Conservation (phyloP, 2,888 invertebrate genomes). For the Mechanitis messenoides region DNA sequence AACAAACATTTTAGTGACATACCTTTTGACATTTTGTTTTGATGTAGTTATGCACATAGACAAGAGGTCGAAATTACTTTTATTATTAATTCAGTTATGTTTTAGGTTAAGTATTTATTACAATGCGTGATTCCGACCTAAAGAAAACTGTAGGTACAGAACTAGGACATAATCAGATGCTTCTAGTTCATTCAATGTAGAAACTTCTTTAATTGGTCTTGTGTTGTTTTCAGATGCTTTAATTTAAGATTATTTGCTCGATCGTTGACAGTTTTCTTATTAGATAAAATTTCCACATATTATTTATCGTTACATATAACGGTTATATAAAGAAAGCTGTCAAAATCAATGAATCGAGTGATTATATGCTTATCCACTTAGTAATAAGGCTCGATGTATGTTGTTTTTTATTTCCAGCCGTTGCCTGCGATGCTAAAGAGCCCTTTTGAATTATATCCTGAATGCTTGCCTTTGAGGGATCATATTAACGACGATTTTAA, state of each 20-base stretch:
- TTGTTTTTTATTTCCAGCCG: constrained; percentile 78
- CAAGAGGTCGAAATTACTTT: constrained; percentile 23
- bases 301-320: constrained; percentile 4
- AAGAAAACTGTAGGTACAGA: constrained; percentile 6
- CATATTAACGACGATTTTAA: constrained; percentile 74
- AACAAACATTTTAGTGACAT: constrained; percentile 18
- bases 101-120: not conserved
- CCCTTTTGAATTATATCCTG: constrained; percentile 77
- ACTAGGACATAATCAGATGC: constrained; percentile 12
- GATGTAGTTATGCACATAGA: constrained; percentile 24
- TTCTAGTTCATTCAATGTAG: constrained; percentile 17
- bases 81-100: not conserved
- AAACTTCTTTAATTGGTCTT: constrained; percentile 32
- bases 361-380: constrained; percentile 60
- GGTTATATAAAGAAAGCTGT: constrained; percentile 35
- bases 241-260: constrained; percentile 54
- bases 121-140: constrained; percentile 17
- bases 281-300: not conserved
- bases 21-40: constrained; percentile 18
- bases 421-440: constrained; percentile 77
- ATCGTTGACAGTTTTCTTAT: constrained; percentile 53
- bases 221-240: constrained; percentile 66
- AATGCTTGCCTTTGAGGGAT: constrained; percentile 77
- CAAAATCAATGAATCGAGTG: constrained; percentile 44
- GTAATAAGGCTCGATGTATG: constrained; percentile 76